These are phyloP conservation scores for Scatophagus argus DNA, from an alignment of 2,113 vertebrate genomes.

Conservation along the genomic window DNA sequence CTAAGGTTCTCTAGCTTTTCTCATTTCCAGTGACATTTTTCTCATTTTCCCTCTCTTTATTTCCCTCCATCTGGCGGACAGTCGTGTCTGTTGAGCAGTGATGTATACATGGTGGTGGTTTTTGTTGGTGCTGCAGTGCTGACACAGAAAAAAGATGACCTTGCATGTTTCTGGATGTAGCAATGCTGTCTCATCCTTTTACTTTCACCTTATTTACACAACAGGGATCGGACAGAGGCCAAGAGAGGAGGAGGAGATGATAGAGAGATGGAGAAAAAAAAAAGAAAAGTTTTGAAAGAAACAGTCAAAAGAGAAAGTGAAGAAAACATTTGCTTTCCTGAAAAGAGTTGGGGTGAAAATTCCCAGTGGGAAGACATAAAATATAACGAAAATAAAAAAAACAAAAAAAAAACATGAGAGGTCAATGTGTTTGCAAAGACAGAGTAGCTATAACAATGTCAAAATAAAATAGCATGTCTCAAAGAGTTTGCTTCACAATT, in stretches of 20 bases:
- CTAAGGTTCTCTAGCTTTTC: too few species aligned
- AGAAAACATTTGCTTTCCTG: neutral
- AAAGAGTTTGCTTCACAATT: neutral
- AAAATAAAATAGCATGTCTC: neutral
- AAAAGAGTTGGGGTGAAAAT: conserved; percentile 13
- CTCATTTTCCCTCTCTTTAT: neutral
- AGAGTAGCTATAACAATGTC: neutral
- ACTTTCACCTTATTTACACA: conserved; percentile 64
- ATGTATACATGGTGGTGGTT: conserved; percentile 28
- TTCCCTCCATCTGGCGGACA: neutral
- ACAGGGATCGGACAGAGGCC: conserved; percentile 47
- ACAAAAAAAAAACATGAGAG: neutral
- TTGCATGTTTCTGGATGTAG: conserved; percentile 53
- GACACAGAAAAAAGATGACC: conserved; percentile 59
- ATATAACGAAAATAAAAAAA: neutral
- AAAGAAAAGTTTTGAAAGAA: neutral
- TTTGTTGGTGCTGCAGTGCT: conserved; percentile 40
- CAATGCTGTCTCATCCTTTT: conserved; percentile 61
- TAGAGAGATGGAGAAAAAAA: neutral
- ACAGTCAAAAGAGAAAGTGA: conserved; percentile 6
- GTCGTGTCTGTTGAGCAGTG: neutral
- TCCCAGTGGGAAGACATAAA: neutral
- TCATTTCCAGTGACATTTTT: too few species aligned
- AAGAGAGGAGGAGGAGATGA: conserved; percentile 12
- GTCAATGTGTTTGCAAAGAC: neutral